Conservation (phyloP, 2,888 invertebrate species). For the Heliconius ismenius region DNA sequence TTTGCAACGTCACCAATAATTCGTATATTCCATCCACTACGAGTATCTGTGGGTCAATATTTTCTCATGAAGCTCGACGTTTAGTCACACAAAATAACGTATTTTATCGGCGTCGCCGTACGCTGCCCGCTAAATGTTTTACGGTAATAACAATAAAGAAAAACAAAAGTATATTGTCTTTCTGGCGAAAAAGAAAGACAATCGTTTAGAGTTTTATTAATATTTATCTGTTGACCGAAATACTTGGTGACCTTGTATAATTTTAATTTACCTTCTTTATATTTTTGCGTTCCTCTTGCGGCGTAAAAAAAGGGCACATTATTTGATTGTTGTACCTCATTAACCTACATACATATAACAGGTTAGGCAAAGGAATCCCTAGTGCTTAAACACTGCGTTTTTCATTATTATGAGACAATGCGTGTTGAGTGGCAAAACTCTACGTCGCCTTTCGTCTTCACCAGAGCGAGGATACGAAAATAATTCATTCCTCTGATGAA, state of each 20-base stretch:
- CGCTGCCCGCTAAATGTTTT: conserved; percentile 77
- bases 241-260: conserved; percentile 62
- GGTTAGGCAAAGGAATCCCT: no score
- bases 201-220: conserved; percentile 71
- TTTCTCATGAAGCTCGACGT: conserved; percentile 80
- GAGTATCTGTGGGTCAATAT: conserved; percentile 77
- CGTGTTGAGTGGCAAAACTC: not conserved
- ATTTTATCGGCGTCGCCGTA: conserved; percentile 73
- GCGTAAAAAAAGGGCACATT: not conserved
- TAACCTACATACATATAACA: no score
- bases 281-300: not conserved
- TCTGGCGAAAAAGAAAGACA: conserved; percentile 71
- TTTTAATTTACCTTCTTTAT: conserved; percentile 56
- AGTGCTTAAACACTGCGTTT: no score
- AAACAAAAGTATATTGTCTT: conserved; percentile 79
- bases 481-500: not conserved
- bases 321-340: not conserved
- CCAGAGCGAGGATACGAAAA: not conserved
- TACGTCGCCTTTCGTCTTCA: not conserved
- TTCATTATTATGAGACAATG: no score
- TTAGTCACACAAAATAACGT: conserved; percentile 82
- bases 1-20: conserved; percentile 64
- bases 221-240: conserved; percentile 74
- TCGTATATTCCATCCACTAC: conserved; percentile 75
- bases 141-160: conserved; percentile 81